Conservation (phyloP, 1,140 invertebrate species). For the Laupala kohalensis region DNA sequence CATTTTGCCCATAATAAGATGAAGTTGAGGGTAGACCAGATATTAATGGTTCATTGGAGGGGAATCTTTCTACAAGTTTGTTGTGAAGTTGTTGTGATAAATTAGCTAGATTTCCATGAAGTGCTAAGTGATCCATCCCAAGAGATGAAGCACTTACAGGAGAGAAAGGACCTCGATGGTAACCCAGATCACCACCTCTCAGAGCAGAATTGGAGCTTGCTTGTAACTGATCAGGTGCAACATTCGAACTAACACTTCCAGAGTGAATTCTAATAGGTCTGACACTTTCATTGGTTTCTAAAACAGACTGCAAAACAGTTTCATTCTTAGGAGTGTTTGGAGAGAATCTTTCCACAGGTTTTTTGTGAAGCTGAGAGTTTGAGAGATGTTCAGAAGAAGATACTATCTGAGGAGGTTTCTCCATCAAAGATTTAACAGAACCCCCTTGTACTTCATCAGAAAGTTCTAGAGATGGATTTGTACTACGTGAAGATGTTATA, state of each 20-base stretch:
- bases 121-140: slow-evolving; percentile 11
- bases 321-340: too few species aligned
- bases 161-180: slow-evolving; percentile 10
- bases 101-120: slow-evolving; percentile 34
- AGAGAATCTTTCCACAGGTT: too few species aligned
- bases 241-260: background rate
- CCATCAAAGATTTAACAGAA: too few species aligned
- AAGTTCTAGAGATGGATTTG: too few species aligned
- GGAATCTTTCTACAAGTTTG: slow-evolving; percentile 42
- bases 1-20: slow-evolving; percentile 22
- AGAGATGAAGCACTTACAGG: slow-evolving; percentile 1
- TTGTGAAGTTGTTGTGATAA: too few species aligned
- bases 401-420: background rate
- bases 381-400: background rate
- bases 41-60: slow-evolving; percentile 38
- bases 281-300: background rate
- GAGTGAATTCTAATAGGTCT: background rate
- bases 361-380: too few species aligned
- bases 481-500: background rate
- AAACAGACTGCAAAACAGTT: background rate
- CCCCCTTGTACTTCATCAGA: too few species aligned
- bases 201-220: background rate
- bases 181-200: background rate
- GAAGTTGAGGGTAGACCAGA: slow-evolving; percentile 26
- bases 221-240: background rate